phyloP scores from a whole-genome alignment of 2,888 invertebrate species.

The Sceliomorpha sp. region DNA sequence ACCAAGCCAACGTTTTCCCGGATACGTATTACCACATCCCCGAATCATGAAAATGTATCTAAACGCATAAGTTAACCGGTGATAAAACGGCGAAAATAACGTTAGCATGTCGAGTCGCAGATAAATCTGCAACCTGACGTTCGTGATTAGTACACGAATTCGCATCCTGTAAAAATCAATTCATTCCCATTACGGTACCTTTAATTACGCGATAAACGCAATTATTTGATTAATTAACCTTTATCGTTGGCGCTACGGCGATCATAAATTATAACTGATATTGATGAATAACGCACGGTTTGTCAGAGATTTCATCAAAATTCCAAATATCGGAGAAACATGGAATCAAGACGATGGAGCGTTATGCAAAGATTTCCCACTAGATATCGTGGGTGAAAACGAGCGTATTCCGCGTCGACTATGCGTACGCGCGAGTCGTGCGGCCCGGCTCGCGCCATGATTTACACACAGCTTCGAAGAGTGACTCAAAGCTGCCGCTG shows the following conservation, averaged over 20 bases:
- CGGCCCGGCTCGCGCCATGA: constrained; percentile 58
- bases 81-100: too few relatives aligned
- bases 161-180: too few relatives aligned
- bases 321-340: constrained; percentile 45
- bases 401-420: constrained; percentile 20
- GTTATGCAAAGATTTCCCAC: constrained; percentile 58
- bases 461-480: constrained; percentile 58
- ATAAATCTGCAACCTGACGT: too few relatives aligned
- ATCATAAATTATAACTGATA: constrained; percentile 13
- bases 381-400: constrained; percentile 47
- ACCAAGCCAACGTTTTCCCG: too few relatives aligned
- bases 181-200: neutral
- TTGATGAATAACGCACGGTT: constrained; percentile 44
- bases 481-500: constrained; percentile 62
- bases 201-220: neutral
- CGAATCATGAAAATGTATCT: too few relatives aligned
- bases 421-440: constrained; percentile 40
- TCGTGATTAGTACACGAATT: too few relatives aligned
- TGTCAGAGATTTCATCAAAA: constrained; percentile 43
- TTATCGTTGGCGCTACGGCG: constrained; percentile 1
- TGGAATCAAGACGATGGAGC: constrained; percentile 54
- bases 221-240: constrained; percentile 44
- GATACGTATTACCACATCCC: too few relatives aligned
- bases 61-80: too few relatives aligned
- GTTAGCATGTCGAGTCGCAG: too few relatives aligned